Evolutionary conservation across 37 sponge, comb jelly and placozoan genomes (phyloP).

Genomic region (Chondrosia reniformis): DNA sequence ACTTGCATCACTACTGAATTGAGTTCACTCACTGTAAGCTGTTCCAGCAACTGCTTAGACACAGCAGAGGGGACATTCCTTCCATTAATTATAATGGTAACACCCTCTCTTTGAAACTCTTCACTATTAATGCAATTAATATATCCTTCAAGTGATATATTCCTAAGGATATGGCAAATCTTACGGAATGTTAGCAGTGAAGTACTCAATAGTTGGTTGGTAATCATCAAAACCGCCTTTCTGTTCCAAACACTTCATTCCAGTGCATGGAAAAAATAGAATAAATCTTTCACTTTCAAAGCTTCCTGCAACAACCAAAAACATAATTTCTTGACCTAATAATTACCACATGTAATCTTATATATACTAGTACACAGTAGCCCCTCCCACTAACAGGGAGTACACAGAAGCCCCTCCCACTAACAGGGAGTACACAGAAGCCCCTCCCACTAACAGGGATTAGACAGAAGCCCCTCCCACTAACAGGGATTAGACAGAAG

Average conservation of each 20-base stretch:
- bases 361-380: no score
- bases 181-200: background rate
- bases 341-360: no score
- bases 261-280: background rate
- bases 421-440: no score
- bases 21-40: background rate
- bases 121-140: background rate
- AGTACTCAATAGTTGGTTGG: background rate
- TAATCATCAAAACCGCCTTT: slow-evolving; percentile 7
- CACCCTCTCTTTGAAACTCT: background rate
- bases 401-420: no score
- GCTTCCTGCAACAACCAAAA: background rate
- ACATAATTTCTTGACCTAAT: no score
- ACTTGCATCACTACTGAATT: background rate
- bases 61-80: slow-evolving; percentile 12
- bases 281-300: slow-evolving; percentile 1
- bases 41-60: slow-evolving; percentile 6
- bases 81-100: slow-evolving; percentile 20
- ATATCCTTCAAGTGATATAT: no score
- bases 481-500: no score
- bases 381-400: no score
- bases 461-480: no score
- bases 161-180: no score
- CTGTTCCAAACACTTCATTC: slow-evolving; percentile 4
- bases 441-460: no score